These are phyloP conservation scores for Candoia aspera DNA, from an alignment of 2,113 vertebrate species.

Conservation along the genomic window DNA sequence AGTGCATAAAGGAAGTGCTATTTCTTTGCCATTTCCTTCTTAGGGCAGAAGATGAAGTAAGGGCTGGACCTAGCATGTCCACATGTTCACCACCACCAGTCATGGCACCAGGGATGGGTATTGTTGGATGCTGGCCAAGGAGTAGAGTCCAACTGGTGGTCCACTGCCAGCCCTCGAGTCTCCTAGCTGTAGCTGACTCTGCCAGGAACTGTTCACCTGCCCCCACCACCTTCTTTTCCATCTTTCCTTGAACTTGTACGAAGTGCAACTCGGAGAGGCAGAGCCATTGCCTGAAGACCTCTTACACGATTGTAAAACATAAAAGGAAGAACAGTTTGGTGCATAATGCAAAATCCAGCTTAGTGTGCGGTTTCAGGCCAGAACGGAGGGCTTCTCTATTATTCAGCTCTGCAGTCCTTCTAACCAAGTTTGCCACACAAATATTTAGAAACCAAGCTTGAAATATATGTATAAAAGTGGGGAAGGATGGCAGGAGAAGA, in stretches of 20 bases:
- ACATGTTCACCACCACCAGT: no score
- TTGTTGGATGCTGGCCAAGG: background rate
- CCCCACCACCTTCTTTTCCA: background rate
- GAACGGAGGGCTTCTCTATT: slow-evolving; percentile 24
- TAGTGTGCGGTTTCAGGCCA: slow-evolving; percentile 32
- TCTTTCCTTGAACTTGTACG: background rate
- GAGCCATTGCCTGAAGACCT: slow-evolving; percentile 36
- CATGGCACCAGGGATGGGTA: background rate
- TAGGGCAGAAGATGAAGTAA: background rate
- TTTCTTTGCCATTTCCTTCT: background rate
- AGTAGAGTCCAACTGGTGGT: no score
- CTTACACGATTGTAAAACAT: slow-evolving; percentile 25
- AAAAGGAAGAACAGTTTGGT: background rate
- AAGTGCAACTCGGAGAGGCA: slow-evolving; percentile 34
- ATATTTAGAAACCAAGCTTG: slow-evolving; percentile 14
- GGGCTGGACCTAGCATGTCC: background rate
- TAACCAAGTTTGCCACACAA: slow-evolving; percentile 2
- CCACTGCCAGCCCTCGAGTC: background rate
- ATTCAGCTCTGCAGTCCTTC: slow-evolving; percentile 26
- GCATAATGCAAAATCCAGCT: background rate
- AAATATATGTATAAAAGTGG: background rate
- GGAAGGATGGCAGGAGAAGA: rapidly evolving
- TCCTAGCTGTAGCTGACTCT: background rate
- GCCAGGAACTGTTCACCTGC: background rate
- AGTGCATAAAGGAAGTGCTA: background rate